Evolutionary conservation across 2,888 invertebrate species (phyloP).

Genomic region (Drosophila ezoana): DNA sequence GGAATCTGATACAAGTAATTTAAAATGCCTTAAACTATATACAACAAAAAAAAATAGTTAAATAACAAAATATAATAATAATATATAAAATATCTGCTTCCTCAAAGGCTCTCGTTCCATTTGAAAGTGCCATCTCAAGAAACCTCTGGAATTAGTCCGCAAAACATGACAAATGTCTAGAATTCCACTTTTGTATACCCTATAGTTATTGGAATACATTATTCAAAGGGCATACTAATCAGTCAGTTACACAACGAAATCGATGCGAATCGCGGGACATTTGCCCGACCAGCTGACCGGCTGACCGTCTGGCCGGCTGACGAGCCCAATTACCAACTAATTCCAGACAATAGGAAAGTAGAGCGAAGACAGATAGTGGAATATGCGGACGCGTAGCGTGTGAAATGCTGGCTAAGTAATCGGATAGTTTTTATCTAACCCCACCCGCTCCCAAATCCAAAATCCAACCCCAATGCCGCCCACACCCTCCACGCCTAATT

Average conservation of each 20-base stretch:
- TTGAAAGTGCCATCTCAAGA: too few relatives aligned
- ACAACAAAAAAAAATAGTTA: too few relatives aligned
- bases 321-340: conserved; percentile 37
- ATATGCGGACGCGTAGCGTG: conserved; percentile 37
- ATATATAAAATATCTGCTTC: too few relatives aligned
- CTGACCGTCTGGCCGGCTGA: conserved; percentile 36
- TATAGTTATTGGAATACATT: not conserved
- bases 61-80: too few relatives aligned
- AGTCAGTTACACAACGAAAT: not conserved
- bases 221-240: too few relatives aligned
- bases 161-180: not conserved
- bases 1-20: not conserved
- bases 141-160: too few relatives aligned
- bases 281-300: conserved; percentile 31
- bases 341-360: conserved; percentile 11
- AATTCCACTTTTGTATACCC: not conserved
- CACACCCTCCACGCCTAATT: conserved; percentile 3
- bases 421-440: conserved; percentile 46
- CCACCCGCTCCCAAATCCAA: not conserved
- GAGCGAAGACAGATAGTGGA: not conserved
- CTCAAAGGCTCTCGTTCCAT: too few relatives aligned
- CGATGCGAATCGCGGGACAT: not conserved
- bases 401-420: conserved; percentile 64
- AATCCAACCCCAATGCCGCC: not conserved
- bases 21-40: too few relatives aligned